Conservation (phyloP, 2,797 vertebrate species). For the Aeoliscus strigatus region DNA sequence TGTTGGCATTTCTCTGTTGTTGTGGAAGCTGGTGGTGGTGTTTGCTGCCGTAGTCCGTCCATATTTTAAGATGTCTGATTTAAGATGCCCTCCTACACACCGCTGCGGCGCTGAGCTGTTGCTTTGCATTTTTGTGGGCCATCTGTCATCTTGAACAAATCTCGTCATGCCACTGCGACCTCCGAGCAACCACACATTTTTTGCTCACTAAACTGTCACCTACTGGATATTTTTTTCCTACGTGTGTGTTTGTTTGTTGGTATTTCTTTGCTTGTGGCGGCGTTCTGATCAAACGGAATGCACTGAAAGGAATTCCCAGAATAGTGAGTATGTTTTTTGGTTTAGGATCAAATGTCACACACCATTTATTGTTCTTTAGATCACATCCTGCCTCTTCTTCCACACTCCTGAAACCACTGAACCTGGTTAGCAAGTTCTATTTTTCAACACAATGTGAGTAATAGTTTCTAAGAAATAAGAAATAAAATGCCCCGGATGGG, state of each 20-base stretch:
- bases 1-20: constrained; percentile 17
- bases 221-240: constrained; percentile 1
- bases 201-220: constrained; percentile 26
- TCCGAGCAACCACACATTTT: constrained; percentile 22
- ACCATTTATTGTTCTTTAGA: constrained; percentile 31
- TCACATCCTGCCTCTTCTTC: constrained; percentile 26
- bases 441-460: too few relatives aligned
- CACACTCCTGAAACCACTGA: too few relatives aligned
- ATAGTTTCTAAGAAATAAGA: too few relatives aligned
- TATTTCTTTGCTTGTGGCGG: constrained; percentile 13
- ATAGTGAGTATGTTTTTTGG: constrained; percentile 29
- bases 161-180: constrained; percentile 41
- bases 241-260: constrained; percentile 12
- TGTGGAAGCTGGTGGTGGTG: constrained; percentile 27
- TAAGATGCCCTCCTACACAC: constrained; percentile 36
- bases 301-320: constrained; percentile 20
- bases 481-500: too few relatives aligned
- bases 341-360: constrained; percentile 36
- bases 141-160: constrained; percentile 52
- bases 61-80: constrained; percentile 49
- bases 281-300: constrained; percentile 24
- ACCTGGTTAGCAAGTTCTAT: too few relatives aligned
- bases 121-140: constrained; percentile 21
- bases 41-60: constrained; percentile 31
- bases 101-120: constrained; percentile 25